Evolutionary conservation across 2,888 invertebrate species (phyloP).

Genomic region (Idaea aversata): DNA sequence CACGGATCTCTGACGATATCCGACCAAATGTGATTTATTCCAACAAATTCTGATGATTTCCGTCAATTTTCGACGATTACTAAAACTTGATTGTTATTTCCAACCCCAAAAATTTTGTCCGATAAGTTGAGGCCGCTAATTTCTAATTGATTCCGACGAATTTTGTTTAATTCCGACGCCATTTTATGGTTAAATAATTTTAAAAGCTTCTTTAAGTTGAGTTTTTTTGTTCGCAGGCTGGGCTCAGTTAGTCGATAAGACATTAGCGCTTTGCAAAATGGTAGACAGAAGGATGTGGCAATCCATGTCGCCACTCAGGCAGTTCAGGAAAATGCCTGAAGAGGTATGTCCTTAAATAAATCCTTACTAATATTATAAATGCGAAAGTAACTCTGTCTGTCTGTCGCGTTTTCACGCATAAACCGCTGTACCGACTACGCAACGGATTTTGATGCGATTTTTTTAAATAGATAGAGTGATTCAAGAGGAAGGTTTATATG

Average conservation of each 20-base stretch:
- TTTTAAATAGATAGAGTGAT: too few species aligned
- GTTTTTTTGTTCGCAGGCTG: constrained; percentile 81
- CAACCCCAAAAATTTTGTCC: too few species aligned
- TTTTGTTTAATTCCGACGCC: neutral
- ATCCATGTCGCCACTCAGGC: constrained; percentile 98
- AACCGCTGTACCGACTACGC: too few species aligned
- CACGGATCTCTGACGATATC: too few species aligned
- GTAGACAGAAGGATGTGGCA: constrained; percentile 99
- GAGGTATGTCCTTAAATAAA: constrained; percentile 76
- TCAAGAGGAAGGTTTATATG: too few species aligned
- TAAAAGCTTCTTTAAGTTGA: neutral
- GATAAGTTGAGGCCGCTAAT: too few species aligned
- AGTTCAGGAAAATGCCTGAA: constrained; percentile 98
- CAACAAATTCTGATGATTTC: neutral
- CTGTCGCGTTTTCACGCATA: too few species aligned
- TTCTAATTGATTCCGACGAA: neutral
- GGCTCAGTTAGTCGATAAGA: constrained; percentile 98
- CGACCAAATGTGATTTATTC: too few species aligned
- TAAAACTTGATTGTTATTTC: too few species aligned
- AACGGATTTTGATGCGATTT: too few species aligned
- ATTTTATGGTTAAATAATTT: too few species aligned
- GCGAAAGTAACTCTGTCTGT: too few species aligned
- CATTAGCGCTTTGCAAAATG: constrained; percentile 98
- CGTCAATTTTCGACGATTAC: neutral
- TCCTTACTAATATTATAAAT: neutral